phyloP scores from a whole-genome alignment of 2,113 vertebrate species.

The Electrona antarctica region DNA sequence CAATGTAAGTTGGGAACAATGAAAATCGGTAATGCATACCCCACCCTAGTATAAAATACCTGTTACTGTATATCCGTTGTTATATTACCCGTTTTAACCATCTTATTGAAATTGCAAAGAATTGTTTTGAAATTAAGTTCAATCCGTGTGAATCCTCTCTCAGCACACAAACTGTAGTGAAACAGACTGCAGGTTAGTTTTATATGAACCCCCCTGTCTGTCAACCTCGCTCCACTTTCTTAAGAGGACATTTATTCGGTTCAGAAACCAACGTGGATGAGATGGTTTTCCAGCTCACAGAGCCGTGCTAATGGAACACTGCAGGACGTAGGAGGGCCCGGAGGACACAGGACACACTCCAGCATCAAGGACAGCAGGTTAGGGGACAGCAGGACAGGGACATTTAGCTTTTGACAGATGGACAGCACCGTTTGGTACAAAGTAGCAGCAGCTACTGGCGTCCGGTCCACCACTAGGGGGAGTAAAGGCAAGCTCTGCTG shows the following conservation, averaged over 20 bases:
- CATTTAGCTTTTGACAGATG: slow-evolving; percentile 40
- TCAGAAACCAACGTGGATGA: slow-evolving; percentile 53
- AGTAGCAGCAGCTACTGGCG: slow-evolving; percentile 23
- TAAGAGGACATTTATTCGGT: slow-evolving; percentile 47
- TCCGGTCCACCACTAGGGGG: slow-evolving; percentile 38
- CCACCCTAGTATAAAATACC: too few relatives aligned
- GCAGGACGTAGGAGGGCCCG: slow-evolving; percentile 44
- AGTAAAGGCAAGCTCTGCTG: slow-evolving; percentile 24
- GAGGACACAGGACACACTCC: slow-evolving; percentile 30
- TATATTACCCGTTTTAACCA: too few relatives aligned
- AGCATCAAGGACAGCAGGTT: slow-evolving; percentile 27
- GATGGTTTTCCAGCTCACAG: slow-evolving; percentile 61
- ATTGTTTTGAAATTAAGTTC: not conserved
- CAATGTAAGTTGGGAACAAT: too few relatives aligned
- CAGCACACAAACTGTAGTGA: not conserved
- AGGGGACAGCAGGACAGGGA: slow-evolving; percentile 10
- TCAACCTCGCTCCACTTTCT: slow-evolving; percentile 8
- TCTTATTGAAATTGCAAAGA: too few relatives aligned
- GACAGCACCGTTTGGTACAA: slow-evolving; percentile 41
- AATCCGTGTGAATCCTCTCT: not conserved
- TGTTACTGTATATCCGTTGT: too few relatives aligned
- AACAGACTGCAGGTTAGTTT: slow-evolving; percentile 9
- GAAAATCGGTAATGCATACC: too few relatives aligned
- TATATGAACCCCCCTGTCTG: slow-evolving; percentile 11
- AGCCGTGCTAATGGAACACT: slow-evolving; percentile 62